phyloP scores from a whole-genome alignment of 1,140 invertebrate species.

The Lycorma delicatula region DNA sequence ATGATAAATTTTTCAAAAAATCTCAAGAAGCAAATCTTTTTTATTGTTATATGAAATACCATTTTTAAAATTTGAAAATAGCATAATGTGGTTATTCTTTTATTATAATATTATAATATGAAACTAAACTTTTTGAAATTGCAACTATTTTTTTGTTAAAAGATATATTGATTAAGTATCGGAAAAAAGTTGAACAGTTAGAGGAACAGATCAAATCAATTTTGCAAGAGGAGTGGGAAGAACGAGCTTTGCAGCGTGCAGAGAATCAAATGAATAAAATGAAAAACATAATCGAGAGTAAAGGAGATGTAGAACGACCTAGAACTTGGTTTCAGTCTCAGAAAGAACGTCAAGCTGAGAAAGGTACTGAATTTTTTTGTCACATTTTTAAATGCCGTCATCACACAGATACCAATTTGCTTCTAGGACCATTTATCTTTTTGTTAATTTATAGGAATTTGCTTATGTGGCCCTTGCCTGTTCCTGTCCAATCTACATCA shows the following conservation, averaged over 20 bases:
- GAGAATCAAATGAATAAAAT: slow-evolving; percentile 78
- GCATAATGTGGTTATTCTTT: background rate
- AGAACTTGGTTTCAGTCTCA: slow-evolving; percentile 83
- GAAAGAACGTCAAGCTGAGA: slow-evolving; percentile 70
- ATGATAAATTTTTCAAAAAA: no score
- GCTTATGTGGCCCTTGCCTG: no score
- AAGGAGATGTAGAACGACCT: slow-evolving; percentile 35
- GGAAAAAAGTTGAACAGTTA: slow-evolving; percentile 57
- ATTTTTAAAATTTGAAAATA: background rate
- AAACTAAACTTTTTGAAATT: background rate
- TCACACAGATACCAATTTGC: no score
- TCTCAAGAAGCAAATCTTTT: no score
- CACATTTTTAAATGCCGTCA: no score
- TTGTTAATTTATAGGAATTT: no score
- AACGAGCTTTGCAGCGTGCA: slow-evolving; percentile 69
- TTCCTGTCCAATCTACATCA: no score
- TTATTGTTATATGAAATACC: no score
- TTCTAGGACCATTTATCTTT: no score
- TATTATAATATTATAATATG: background rate
- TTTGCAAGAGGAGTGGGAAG: slow-evolving; percentile 73
- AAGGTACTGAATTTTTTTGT: no score
- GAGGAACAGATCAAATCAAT: slow-evolving; percentile 73
- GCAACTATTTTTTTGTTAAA: slow-evolving; percentile 21
- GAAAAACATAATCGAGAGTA: slow-evolving; percentile 60
- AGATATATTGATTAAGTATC: slow-evolving; percentile 84